phyloP scores from a whole-genome alignment of 2,797 vertebrate genomes.

The Poecilia gillii region DNA sequence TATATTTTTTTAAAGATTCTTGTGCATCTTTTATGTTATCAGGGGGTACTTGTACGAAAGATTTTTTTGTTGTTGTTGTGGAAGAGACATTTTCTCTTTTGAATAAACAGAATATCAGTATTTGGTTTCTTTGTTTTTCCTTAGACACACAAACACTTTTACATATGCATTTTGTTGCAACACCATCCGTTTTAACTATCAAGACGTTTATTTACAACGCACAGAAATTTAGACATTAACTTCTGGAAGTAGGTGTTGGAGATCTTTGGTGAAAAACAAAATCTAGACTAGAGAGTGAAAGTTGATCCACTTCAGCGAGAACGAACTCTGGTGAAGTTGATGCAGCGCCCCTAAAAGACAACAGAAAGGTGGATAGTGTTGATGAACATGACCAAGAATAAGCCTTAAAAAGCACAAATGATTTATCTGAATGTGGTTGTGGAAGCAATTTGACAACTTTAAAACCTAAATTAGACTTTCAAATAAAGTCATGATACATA shows the following conservation, averaged over 20 bases:
- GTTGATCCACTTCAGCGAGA: slow-evolving; percentile 54
- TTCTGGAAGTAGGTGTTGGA: neutral
- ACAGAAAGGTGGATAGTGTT: neutral
- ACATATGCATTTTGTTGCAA: neutral
- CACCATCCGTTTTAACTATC: slow-evolving; percentile 11
- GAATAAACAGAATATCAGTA: slow-evolving; percentile 65
- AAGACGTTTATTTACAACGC: slow-evolving; percentile 68
- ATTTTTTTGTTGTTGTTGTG: slow-evolving; percentile 57
- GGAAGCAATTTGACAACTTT: too few relatives aligned
- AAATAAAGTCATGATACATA: too few relatives aligned
- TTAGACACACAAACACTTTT: neutral
- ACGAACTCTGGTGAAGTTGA: slow-evolving; percentile 81
- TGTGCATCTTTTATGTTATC: slow-evolving; percentile 53
- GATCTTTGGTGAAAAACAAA: slow-evolving; percentile 30
- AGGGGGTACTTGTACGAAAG: slow-evolving; percentile 67
- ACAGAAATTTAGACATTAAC: slow-evolving; percentile 1
- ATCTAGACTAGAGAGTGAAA: slow-evolving; percentile 10
- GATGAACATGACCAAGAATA: neutral
- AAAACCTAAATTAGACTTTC: too few relatives aligned
- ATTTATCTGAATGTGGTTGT: too few relatives aligned
- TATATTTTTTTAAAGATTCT: slow-evolving; percentile 45
- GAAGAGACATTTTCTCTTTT: slow-evolving; percentile 71
- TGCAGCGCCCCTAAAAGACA: slow-evolving; percentile 79
- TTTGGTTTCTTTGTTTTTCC: neutral
- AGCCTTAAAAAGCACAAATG: neutral